A percentile compares a stretch with the other conserved stretches of the same genome.
These are phyloP conservation scores for Ichneumoninae sp. DNA, from an alignment of 2,888 invertebrate species.

Conservation along the genomic window DNA sequence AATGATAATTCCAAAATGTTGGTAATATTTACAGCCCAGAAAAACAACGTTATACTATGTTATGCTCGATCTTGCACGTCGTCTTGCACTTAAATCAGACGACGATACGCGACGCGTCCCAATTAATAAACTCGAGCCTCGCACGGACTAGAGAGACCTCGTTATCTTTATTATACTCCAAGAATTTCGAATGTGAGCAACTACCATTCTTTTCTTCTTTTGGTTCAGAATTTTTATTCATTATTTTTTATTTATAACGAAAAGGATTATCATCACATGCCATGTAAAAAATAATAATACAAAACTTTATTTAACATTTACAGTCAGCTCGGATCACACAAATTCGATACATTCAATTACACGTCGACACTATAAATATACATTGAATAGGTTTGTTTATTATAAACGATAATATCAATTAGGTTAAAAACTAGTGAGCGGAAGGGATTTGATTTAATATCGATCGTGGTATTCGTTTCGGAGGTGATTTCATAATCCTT, in stretches of 20 bases:
- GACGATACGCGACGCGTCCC: background rate
- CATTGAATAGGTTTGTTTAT: slow-evolving; percentile 51
- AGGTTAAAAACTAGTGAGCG: slow-evolving; percentile 41
- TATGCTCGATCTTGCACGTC: background rate
- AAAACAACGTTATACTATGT: slow-evolving; percentile 12
- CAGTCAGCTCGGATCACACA: slow-evolving; percentile 75
- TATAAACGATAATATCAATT: slow-evolving; percentile 53
- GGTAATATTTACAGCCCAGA: slow-evolving; percentile 78
- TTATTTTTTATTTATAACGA: background rate
- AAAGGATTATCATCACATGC: slow-evolving; percentile 33
- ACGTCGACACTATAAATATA: slow-evolving; percentile 60
- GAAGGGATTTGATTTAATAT: slow-evolving; percentile 28
- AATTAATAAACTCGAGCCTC: slow-evolving; percentile 22
- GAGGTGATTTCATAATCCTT: background rate
- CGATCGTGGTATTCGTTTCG: slow-evolving; percentile 17
- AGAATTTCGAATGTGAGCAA: background rate
- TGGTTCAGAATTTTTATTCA: background rate
- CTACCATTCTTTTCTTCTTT: background rate
- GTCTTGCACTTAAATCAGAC: background rate
- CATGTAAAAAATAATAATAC: slow-evolving; percentile 80
- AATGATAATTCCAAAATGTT: slow-evolving; percentile 80
- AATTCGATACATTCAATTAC: slow-evolving; percentile 59
- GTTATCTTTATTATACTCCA: background rate
- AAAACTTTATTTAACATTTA: slow-evolving; percentile 82
- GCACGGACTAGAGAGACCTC: background rate